Evolutionary conservation across 2,113 vertebrate species (phyloP).

Genomic region (Pteruthius melanotis): DNA sequence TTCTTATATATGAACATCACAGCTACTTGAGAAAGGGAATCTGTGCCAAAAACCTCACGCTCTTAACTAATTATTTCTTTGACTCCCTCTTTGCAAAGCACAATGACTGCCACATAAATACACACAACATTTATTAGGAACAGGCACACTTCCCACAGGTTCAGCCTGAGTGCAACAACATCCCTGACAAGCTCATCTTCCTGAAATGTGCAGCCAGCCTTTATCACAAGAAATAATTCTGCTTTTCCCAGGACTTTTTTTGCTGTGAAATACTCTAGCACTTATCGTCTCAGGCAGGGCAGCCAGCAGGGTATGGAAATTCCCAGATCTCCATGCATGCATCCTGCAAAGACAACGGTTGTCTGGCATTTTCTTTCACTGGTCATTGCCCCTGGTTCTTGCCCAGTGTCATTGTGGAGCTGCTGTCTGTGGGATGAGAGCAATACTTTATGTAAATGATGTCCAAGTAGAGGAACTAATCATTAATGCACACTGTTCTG

Average conservation of each 20-base stretch:
- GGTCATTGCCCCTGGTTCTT: background rate
- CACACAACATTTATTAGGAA: constrained; percentile 35
- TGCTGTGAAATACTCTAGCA: background rate
- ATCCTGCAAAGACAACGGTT: background rate
- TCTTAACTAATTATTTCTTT: constrained; percentile 67
- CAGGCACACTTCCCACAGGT: constrained; percentile 56
- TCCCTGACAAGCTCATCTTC: constrained; percentile 30
- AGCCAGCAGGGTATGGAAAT: background rate
- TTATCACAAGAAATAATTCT: background rate
- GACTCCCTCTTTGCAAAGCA: constrained; percentile 40
- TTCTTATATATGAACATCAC: constrained; percentile 61
- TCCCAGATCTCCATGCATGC: background rate
- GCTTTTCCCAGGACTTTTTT: constrained; percentile 22
- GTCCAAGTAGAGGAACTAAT: background rate
- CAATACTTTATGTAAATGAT: background rate
- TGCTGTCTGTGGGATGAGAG: background rate
- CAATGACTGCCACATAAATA: constrained; percentile 50
- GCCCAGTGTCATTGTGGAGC: background rate
- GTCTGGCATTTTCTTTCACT: background rate
- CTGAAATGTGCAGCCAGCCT: background rate
- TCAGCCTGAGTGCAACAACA: constrained; percentile 40
- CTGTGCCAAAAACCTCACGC: constrained; percentile 61
- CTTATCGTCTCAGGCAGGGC: background rate
- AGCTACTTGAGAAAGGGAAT: constrained; percentile 52
- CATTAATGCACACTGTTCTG: background rate